Percentiles rank a stretch among this genome's conserved stretches.
Evolutionary conservation across 1,140 invertebrate genomes (phyloP).

Genomic region (Megathymus violae): DNA sequence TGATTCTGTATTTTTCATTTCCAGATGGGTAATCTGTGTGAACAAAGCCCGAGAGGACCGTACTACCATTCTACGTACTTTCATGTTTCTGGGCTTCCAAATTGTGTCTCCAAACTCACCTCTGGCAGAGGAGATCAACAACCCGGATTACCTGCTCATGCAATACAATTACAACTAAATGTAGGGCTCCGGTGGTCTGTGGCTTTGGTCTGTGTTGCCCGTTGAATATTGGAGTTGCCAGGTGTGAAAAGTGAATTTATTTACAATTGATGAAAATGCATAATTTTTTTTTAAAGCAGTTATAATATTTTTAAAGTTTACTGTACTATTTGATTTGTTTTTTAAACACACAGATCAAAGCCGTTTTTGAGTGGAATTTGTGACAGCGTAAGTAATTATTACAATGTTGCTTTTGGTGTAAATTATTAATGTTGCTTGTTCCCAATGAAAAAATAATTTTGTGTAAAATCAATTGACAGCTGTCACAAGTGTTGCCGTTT

Average conservation of each 20-base stretch:
- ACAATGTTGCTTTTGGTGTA: background rate
- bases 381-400: too few relatives aligned
- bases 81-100: slow-evolving; percentile 98
- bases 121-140: slow-evolving; percentile 86
- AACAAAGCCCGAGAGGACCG: slow-evolving; percentile 93
- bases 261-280: background rate
- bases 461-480: slow-evolving; percentile 26
- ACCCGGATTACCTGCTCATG: slow-evolving; percentile 90
- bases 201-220: slow-evolving; percentile 23
- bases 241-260: background rate
- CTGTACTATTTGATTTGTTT: too few relatives aligned
- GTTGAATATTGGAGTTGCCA: background rate
- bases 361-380: background rate
- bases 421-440: too few relatives aligned
- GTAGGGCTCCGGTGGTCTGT: background rate
- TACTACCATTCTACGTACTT: slow-evolving; percentile 94
- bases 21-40: slow-evolving; percentile 88
- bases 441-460: too few relatives aligned
- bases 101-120: slow-evolving; percentile 92
- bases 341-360: background rate
- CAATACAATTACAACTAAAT: slow-evolving; percentile 85
- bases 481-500: slow-evolving; percentile 35
- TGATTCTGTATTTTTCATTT: slow-evolving; percentile 27
- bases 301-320: background rate
- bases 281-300: background rate